Base-by-base conservation (phyloP, 2,113 vertebrate genomes). In the Hippocampus abdominalis region DNA sequence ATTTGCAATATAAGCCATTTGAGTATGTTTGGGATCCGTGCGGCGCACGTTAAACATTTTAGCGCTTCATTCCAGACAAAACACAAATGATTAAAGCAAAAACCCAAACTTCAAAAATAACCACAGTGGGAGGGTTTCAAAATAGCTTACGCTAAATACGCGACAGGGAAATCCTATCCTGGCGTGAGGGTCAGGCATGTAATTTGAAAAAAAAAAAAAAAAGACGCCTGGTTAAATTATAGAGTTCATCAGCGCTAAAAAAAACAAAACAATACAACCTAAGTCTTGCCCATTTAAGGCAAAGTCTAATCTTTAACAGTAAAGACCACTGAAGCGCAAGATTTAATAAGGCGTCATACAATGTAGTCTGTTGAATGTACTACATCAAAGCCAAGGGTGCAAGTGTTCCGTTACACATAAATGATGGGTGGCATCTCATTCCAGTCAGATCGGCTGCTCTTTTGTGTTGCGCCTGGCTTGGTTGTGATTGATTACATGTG, bases 91-190 rank as follows among this genome's bases (percentile, higher is more conserved):
- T 69, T 75, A 72, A 84, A 89, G 91, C 86, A 86, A 92, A 89
- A 87, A 87, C 80, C 87, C 89, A 80, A 81, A 90, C 91, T 87
- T 87, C 85, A 85, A 89, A 92, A 92, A 90, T 93, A 92, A 93
- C 91, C 88, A 92, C 87, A 92, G 88, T 88, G 87, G 83, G 68
- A 82, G 72, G 54, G 86, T 89, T 91, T 89, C 10, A 90, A 92
- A 92, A 92, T 91, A 92, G 90, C 84, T 69, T 21, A 69, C 1
- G 79, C 88, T 84, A 88, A 90, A 91, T 89, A 89, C 80, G 87
- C 72, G 66, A 74, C 86, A 79, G 81, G 83, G 89, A 91, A 91
- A 91, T 89, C 88, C 82, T 90, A 92, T 87, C 86, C 88, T 72
- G 0, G 64, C 86, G 80, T 82, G 80, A 85, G 83, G 84, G 81